Conservation (phyloP, 2,797 vertebrate species). For the Champsocephalus esox region DNA sequence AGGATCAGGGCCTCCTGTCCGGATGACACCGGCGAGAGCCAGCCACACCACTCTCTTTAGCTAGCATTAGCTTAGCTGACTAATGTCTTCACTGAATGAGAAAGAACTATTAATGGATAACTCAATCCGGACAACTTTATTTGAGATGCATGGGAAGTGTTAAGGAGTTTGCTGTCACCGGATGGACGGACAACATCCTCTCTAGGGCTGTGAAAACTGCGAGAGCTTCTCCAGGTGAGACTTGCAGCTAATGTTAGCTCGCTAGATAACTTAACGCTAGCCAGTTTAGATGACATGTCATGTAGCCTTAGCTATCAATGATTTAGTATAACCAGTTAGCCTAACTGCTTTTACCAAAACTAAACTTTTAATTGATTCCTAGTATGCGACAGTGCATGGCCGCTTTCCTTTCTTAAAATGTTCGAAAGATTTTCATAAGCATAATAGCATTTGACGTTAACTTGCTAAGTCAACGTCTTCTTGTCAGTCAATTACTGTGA, state of each 20-base stretch:
- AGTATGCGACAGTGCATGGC: background rate
- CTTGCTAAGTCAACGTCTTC: conserved; percentile 31
- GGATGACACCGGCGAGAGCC: conserved; percentile 70
- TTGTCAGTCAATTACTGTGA: conserved; percentile 1
- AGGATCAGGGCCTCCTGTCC: conserved; percentile 81
- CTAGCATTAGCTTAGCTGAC: conserved; percentile 77
- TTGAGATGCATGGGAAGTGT: conserved; percentile 47
- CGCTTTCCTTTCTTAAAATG: background rate
- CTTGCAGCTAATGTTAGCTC: conserved; percentile 55
- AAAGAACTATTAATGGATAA: conserved; percentile 62
- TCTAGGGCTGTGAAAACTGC: conserved; percentile 53
- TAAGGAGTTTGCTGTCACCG: conserved; percentile 54
- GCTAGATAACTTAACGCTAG: conserved; percentile 37
- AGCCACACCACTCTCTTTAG: conserved; percentile 54
- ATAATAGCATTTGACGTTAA: conserved; percentile 19
- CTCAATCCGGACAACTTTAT: conserved; percentile 40
- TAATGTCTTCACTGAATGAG: conserved; percentile 64
- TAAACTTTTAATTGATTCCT: background rate
- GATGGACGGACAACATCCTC: conserved; percentile 56
- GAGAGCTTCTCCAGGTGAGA: conserved; percentile 76
- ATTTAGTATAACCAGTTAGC: background rate
- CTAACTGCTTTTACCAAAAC: background rate
- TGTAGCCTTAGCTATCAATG: background rate
- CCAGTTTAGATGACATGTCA: conserved; percentile 17
- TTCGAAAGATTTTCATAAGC: conserved; percentile 27